Conservation (phyloP, 2,113 vertebrate genomes). For the Eudyptes chrysolophus region DNA sequence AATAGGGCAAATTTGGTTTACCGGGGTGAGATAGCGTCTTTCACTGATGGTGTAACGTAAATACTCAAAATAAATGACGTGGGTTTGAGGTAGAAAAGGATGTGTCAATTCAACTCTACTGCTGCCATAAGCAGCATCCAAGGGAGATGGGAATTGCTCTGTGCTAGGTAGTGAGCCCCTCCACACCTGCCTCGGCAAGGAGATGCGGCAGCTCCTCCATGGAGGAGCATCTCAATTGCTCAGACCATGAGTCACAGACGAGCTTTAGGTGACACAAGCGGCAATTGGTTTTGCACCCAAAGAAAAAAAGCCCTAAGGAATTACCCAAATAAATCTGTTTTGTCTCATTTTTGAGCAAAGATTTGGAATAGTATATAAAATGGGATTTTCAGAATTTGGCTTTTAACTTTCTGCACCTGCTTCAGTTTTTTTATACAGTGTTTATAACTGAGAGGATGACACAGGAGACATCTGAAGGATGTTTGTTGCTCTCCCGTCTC, state of each 20-base stretch:
- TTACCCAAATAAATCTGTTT: neutral
- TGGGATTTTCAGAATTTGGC: neutral
- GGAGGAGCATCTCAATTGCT: rapidly evolving
- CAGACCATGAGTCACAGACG: neutral
- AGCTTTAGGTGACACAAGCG: neutral
- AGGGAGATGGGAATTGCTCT: neutral
- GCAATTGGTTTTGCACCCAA: rapidly evolving
- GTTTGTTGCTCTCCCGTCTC: neutral
- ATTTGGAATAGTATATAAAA: neutral
- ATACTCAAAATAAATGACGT: neutral
- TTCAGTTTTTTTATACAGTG: neutral
- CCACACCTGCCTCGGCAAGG: neutral
- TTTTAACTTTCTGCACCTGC: neutral
- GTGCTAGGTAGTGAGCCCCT: neutral
- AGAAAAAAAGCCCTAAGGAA: neutral
- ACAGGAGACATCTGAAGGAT: neutral
- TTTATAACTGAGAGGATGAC: neutral
- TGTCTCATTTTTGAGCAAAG: neutral
- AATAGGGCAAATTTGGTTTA: neutral
- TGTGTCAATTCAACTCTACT: neutral
- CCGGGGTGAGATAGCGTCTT: neutral
- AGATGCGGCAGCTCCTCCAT: neutral
- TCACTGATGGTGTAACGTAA: neutral
- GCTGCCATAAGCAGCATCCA: neutral
- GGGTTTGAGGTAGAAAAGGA: neutral